Conservation (phyloP, 2,113 vertebrate genomes). For the Melanostigma gelatinosum region DNA sequence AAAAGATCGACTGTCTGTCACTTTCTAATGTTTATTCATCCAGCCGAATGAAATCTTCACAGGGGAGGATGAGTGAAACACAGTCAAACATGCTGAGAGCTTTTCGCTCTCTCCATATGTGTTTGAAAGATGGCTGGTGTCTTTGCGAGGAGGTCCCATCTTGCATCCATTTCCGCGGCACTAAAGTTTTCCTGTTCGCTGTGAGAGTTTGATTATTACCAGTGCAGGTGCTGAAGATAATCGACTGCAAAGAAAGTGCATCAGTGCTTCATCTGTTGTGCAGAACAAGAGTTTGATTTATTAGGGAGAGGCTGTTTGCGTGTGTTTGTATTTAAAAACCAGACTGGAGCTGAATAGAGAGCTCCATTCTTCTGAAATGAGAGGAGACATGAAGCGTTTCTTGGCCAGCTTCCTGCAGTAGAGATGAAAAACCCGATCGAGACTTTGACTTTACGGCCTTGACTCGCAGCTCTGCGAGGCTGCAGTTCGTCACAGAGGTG, state of each 20-base stretch:
- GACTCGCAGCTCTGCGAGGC: background rate
- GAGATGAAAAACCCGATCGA: background rate
- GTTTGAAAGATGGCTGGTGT: background rate
- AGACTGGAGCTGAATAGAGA: background rate
- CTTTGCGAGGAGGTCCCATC: background rate
- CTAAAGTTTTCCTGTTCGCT: background rate
- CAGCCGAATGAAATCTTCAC: slow-evolving; percentile 40
- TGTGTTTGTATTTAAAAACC: background rate
- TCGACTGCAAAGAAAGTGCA: background rate
- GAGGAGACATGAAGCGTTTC: background rate
- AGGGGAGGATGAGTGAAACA: slow-evolving; percentile 23
- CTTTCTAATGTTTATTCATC: slow-evolving; percentile 63
- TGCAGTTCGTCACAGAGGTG: no score
- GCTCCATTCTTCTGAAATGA: background rate
- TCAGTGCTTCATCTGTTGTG: slow-evolving; percentile 1
- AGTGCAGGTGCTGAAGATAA: background rate
- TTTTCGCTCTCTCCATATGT: background rate
- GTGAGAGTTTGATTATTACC: background rate
- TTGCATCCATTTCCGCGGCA: no score
- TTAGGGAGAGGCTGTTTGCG: background rate
- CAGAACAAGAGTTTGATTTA: slow-evolving; percentile 11
- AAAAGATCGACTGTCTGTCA: slow-evolving; percentile 46
- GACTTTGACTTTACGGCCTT: background rate
- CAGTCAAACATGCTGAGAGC: slow-evolving; percentile 21
- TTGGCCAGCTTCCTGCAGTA: background rate